A percentile compares a stretch with the other conserved stretches of the same genome.
These are phyloP conservation scores for Tamandua tetradactyla DNA, from an alignment of 2,797 vertebrate genomes.

Conservation along the genomic window DNA sequence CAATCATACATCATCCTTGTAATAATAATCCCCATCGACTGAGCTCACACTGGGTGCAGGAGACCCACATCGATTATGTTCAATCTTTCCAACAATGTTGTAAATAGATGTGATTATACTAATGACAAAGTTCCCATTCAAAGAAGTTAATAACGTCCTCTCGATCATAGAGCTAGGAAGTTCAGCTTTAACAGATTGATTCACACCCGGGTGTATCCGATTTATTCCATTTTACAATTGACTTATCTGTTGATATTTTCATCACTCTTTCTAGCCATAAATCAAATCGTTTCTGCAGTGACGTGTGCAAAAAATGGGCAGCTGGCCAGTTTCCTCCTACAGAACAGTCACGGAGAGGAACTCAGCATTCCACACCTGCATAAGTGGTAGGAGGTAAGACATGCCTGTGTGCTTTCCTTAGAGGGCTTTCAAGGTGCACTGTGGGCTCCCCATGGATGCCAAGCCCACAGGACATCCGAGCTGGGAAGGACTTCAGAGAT, in stretches of 20 bases:
- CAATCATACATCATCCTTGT: accelerated
- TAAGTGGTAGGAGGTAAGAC: not conserved
- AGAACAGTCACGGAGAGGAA: not conserved
- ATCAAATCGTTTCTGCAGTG: not conserved
- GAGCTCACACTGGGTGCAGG: not conserved
- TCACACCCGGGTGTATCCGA: not conserved
- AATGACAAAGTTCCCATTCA: not conserved
- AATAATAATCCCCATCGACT: accelerated
- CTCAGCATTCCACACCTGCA: not conserved
- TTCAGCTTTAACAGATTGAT: not conserved
- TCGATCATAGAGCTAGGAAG: not conserved
- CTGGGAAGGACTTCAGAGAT: not conserved
- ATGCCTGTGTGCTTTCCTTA: not conserved
- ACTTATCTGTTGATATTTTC: not conserved
- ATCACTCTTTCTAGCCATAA: not conserved
- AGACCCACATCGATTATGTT: not conserved
- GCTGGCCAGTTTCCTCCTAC: not conserved
- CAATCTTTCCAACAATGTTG: not conserved
- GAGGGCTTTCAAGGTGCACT: not conserved
- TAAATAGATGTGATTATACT: too few species aligned
- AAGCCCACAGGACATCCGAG: too few species aligned
- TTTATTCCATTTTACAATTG: not conserved
- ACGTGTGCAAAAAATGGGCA: too few species aligned
- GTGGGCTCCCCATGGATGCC: not conserved
- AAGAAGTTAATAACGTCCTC: not conserved